A percentile compares a stretch with the other conserved stretches of the same genome.
Evolutionary conservation across 2,888 invertebrate species (phyloP).

Genomic region (Chirona hameri): DNA sequence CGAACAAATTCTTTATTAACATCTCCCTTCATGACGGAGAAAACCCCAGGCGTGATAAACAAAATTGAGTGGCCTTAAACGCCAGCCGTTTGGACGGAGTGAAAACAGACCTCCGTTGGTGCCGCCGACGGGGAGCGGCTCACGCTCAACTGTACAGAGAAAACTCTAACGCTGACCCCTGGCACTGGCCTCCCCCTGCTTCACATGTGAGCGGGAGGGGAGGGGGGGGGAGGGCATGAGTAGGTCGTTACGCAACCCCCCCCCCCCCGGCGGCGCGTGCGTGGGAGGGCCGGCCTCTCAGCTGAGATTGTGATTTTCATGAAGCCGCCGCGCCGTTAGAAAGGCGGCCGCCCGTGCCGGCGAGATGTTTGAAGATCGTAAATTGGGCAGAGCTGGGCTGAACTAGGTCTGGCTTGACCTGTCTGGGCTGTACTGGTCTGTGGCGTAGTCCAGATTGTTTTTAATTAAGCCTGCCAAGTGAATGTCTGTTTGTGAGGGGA

Average conservation of each 20-base stretch:
- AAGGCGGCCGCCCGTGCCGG: not conserved
- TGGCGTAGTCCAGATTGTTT: not conserved
- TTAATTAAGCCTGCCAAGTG: not conserved
- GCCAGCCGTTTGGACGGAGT: not conserved
- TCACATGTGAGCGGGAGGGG: not conserved
- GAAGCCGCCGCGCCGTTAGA: not conserved
- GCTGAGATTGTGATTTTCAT: not conserved
- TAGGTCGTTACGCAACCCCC: not conserved
- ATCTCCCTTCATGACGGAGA: not conserved
- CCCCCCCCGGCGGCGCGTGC: not conserved
- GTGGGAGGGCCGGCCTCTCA: not conserved
- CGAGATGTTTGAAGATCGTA: not conserved
- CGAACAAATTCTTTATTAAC: not conserved
- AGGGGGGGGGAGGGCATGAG: not conserved
- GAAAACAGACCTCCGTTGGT: not conserved
- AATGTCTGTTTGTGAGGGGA: too few relatives aligned
- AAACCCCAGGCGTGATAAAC: not conserved
- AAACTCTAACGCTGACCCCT: not conserved
- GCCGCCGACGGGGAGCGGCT: too few relatives aligned
- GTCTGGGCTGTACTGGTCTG: not conserved
- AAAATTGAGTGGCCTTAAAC: not conserved
- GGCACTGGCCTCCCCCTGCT: not conserved
- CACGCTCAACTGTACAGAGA: too few relatives aligned
- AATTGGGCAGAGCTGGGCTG: not conserved
- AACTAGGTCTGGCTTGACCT: not conserved